Percentiles rank a stretch among this genome's conserved stretches.
phyloP scores from a whole-genome alignment of 2,797 vertebrate species.

The Hemitrygon akajei region DNA sequence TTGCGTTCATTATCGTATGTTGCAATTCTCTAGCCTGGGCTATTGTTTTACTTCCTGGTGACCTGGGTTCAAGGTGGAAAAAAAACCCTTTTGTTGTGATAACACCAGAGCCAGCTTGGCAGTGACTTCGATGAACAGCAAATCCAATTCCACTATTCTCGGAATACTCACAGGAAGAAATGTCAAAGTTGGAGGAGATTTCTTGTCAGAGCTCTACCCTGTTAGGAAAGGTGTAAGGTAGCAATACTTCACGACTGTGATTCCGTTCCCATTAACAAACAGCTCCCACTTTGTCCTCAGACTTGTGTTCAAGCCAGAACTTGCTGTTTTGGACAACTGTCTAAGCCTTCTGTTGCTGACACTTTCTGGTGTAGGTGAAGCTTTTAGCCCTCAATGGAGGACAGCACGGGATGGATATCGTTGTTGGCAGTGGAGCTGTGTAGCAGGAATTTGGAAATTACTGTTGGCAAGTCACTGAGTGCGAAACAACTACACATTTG shows the following conservation, averaged over 20 bases:
- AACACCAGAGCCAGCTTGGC: not conserved
- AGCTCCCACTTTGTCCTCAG: not conserved
- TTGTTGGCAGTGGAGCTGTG: not conserved
- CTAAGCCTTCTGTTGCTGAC: not conserved
- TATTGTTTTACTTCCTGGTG: not conserved
- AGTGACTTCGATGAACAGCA: not conserved
- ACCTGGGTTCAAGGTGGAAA: not conserved
- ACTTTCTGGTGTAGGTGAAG: not conserved
- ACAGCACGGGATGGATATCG: not conserved
- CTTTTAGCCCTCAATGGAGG: not conserved
- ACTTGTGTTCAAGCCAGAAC: not conserved
- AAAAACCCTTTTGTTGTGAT: not conserved
- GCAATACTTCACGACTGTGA: not conserved
- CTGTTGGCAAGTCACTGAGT: not conserved
- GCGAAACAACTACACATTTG: not conserved
- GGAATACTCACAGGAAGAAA: not conserved
- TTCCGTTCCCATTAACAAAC: not conserved
- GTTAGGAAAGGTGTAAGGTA: not conserved
- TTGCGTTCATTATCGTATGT: not conserved
- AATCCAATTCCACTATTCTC: not conserved
- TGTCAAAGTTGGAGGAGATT: not conserved
- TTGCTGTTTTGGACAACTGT: not conserved
- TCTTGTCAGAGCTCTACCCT: not conserved
- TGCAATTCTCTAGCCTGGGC: not conserved
- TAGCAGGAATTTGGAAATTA: not conserved